Evolutionary conservation across 2,888 invertebrate genomes (phyloP), one percentile per base, ranked within the genome.

Genomic region (Lampropteryx suffumata): DNA sequence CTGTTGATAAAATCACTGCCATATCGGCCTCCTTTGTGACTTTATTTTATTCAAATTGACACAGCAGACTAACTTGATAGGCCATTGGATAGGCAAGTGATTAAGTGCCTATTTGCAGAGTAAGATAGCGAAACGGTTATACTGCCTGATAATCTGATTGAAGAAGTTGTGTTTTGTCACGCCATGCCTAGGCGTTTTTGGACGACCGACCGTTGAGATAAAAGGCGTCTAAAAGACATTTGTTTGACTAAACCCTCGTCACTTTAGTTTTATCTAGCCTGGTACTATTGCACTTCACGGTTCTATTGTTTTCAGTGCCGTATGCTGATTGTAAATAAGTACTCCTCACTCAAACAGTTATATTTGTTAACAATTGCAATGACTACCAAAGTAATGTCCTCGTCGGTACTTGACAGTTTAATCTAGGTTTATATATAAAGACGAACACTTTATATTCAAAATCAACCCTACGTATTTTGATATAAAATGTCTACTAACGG

Each of bases 31-130:
- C 65, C 71, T 73, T 70, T 72, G 10, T 28, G n/a, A 28, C 28
- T 28, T 28, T 71, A 76, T 71, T 78, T 82, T 83, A 82, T 83
- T 82, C 73, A 81, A 82, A 81, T 79, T 68, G 77, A 77, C 75
- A 69, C 59, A 62, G 64, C 73, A 70, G 75, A 67, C 72, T 70
- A 80, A 71, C 35, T 42, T 45, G 30, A 35, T 44, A 47, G 46
- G 46, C 40, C 33, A 42, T 37, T 42, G 35, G 32, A 41, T 50
- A 52, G 46, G 44, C 44, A 44, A 44, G 42, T 49, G 26, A 53
- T 46, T 44, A 44, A 48, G 33, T 8, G 41, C 48, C 21, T 30
- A 40, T 36, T 48, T 51, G 42, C 44, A 43, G 46, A 53, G 49
- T 32, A 68, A 66, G 70, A 73, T 77, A 81, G 71, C 64, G 65